Evolutionary conservation across 2,113 vertebrate genomes (phyloP).

Genomic region (Sebastes schlegelii): DNA sequence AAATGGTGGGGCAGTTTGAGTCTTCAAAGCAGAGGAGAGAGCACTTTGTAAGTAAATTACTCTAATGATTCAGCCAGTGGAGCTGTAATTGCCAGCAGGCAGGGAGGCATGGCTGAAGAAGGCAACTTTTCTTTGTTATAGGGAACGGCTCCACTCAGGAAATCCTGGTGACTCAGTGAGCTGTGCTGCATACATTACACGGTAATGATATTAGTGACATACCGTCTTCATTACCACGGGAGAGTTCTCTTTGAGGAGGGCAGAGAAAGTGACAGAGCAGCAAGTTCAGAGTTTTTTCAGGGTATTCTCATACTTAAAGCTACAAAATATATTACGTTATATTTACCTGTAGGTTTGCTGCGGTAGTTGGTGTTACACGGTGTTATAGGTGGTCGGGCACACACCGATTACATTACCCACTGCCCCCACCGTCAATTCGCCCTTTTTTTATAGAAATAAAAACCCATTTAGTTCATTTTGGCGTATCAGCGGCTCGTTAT

Average conservation of each 20-base stretch:
- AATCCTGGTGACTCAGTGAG: slow-evolving; percentile 4
- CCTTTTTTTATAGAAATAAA: too few relatives aligned
- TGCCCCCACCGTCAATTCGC: too few relatives aligned
- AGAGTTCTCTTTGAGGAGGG: background rate
- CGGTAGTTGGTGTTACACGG: too few relatives aligned
- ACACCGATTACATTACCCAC: too few relatives aligned
- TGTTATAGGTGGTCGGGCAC: too few relatives aligned
- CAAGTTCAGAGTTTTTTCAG: background rate
- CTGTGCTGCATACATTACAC: background rate
- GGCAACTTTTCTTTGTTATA: slow-evolving; percentile 45
- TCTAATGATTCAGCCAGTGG: slow-evolving; percentile 70
- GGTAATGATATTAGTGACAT: slow-evolving; percentile 14
- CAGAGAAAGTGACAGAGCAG: background rate
- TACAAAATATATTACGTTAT: background rate
- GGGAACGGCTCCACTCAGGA: slow-evolving; percentile 23
- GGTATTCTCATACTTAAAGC: background rate
- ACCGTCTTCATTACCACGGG: background rate
- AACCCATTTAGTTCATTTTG: too few relatives aligned
- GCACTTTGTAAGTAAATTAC: slow-evolving; percentile 75
- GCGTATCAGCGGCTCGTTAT: too few relatives aligned
- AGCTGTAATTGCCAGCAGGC: slow-evolving; percentile 71
- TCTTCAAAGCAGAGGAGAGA: slow-evolving; percentile 61
- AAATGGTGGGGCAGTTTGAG: slow-evolving; percentile 49
- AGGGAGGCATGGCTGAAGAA: slow-evolving; percentile 43
- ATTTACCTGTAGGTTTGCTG: background rate